phyloP scores from a whole-genome alignment of 2,113 vertebrate species.

The Xiphorhynchus elegans region DNA sequence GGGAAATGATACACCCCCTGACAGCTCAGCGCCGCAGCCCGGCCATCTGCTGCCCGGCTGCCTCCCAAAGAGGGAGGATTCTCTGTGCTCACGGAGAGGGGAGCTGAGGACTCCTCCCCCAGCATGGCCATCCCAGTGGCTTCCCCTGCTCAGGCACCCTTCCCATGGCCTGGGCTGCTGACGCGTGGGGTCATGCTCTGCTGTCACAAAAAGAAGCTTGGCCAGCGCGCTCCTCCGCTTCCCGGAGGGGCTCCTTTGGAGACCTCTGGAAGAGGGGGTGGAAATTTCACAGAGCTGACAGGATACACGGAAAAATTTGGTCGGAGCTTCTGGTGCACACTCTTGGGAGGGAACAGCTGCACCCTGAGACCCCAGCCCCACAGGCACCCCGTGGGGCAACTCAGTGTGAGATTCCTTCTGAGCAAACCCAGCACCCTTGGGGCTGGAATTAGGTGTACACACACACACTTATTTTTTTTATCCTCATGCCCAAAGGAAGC shows the following conservation, averaged over 20 bases:
- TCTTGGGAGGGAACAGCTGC: neutral
- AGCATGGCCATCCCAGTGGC: neutral
- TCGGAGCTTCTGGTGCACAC: accelerated
- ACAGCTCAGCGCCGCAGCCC: neutral
- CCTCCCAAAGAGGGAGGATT: neutral
- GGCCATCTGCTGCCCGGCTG: constrained; percentile 54
- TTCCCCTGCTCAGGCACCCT: neutral
- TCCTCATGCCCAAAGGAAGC: neutral
- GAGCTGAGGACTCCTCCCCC: constrained; percentile 12
- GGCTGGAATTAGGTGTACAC: neutral
- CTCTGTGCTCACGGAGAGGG: neutral
- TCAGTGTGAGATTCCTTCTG: neutral
- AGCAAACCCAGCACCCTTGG: neutral
- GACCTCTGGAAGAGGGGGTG: neutral
- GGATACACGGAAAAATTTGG: neutral
- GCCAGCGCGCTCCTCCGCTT: accelerated
- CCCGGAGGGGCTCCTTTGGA: neutral
- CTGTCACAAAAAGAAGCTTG: neutral
- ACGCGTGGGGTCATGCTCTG: accelerated
- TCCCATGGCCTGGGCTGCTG: accelerated
- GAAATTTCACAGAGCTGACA: neutral
- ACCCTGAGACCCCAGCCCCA: neutral
- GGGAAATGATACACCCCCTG: constrained; percentile 30
- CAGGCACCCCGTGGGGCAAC: neutral
- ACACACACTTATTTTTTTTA: neutral